Percentiles rank a stretch among this genome's conserved stretches.
These are phyloP conservation scores for Athalia circularis DNA, from an alignment of 2,888 invertebrate genomes.

Conservation along the genomic window DNA sequence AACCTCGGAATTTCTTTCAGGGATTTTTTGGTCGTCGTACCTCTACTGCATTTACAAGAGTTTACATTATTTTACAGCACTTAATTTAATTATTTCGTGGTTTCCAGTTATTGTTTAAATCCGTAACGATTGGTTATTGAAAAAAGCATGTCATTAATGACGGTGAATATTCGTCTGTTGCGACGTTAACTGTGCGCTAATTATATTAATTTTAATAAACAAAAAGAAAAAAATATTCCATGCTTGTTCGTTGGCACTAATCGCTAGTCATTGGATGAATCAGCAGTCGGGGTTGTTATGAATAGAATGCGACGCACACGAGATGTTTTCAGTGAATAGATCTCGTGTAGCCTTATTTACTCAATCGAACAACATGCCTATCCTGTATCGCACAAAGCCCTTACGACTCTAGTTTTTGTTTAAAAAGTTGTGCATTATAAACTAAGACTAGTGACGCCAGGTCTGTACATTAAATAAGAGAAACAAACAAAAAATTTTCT, in stretches of 20 bases:
- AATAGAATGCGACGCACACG: neutral
- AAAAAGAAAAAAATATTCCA: too few species aligned
- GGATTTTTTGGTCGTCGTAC: constrained; percentile 2
- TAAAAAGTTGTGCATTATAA: constrained; percentile 10
- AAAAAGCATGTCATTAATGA: too few species aligned
- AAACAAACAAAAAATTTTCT: constrained; percentile 16
- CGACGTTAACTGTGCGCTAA: too few species aligned
- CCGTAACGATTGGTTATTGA: too few species aligned
- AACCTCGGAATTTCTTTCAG: neutral
- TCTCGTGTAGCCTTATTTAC: neutral
- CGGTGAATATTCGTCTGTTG: too few species aligned
- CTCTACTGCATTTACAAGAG: constrained; percentile 24
- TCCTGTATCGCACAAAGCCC: constrained; percentile 44
- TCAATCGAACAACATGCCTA: constrained; percentile 34
- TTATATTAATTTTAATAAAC: too few species aligned
- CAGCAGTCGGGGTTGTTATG: neutral
- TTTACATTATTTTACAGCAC: neutral
- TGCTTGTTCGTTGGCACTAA: neutral
- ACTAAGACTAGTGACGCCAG: constrained; percentile 29
- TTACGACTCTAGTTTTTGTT: constrained; percentile 31
- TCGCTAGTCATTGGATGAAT: constrained; percentile 2
- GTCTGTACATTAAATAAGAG: constrained; percentile 27
- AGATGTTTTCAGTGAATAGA: neutral
- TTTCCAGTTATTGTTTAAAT: too few species aligned
- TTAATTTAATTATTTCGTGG: too few species aligned